Evolutionary conservation across 2,113 vertebrate species (phyloP).

Genomic region (Colius striatus): DNA sequence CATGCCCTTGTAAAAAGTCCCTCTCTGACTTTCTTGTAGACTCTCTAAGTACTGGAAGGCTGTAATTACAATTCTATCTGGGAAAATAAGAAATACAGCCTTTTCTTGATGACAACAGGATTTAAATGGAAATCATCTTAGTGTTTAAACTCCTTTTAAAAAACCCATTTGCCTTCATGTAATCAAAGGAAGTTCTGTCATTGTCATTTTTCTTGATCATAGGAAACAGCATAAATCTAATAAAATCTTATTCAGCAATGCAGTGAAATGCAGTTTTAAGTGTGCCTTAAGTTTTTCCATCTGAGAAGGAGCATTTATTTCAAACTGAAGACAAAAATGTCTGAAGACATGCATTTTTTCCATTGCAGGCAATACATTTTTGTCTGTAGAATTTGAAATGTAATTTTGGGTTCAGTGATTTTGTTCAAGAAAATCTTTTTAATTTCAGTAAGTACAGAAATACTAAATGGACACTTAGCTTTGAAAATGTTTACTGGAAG

Average conservation of each 20-base stretch:
- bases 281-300: neutral
- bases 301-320: neutral
- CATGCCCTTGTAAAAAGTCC: too few relatives aligned
- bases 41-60: too few relatives aligned
- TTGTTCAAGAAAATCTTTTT: neutral
- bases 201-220: neutral
- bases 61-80: neutral
- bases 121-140: neutral
- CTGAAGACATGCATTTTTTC: too few relatives aligned
- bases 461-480: neutral
- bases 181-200: neutral
- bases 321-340: neutral
- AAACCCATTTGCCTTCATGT: neutral
- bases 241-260: neutral
- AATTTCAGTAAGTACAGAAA: neutral
- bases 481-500: neutral
- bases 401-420: neutral
- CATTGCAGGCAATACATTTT: neutral
- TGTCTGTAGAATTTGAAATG: neutral
- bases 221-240: neutral
- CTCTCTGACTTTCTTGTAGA: too few relatives aligned
- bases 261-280: neutral
- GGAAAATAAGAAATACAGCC: neutral
- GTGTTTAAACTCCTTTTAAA: neutral
- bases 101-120: neutral